Evolutionary conservation across 2,113 vertebrate genomes (phyloP), one percentile per base, ranked within the genome.

Genomic region (Osmerus mordax): DNA sequence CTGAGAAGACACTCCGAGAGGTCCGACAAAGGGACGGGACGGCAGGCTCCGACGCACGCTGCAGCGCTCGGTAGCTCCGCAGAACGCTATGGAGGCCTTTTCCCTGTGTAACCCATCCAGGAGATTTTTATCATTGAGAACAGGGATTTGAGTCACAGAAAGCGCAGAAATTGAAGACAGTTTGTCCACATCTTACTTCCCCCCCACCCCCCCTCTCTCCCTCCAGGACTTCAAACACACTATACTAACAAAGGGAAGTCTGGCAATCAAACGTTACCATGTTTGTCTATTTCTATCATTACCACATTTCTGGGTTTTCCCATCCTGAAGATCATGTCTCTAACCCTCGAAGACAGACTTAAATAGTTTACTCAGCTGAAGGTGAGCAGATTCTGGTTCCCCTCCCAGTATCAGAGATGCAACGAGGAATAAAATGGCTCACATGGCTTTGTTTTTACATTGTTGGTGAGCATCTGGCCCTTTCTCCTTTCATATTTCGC

Each of bases 361-460:
- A 85, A 88, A 75, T 87, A 89, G 91, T 92, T 92, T 90, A 87
- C 79, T 89, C 89, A 92, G 90, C 88, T 92, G 89, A 63, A 81
- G 86, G 81, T 79, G 86, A 81, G 88, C 87, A 87, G 79, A 82
- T 75, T 81, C 75, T 28, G 73, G 84, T 87, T 88, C 86, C 81
- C 72, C 66, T 84, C 51, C 68, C 81, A 73, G 72, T 79, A 62
- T 83, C 78, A 76, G 70, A 71, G 75, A 81, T 84, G 80, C 75
- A 79, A 19, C 29, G 70, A 72, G 36, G 78, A 81, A 69, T 66
- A 69, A 72, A 79, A 71, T n/a, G 58, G 54, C 73, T 73, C 71
- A 67, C 72, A 77, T 76, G 79, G 73, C 25, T 84, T 81, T 85
- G 78, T 86, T 90, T 86, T 82, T 79, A 84, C 73, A 75, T 88